Evolutionary conservation across 2,888 invertebrate genomes (phyloP).

Genomic region (Oasisia sp.): DNA sequence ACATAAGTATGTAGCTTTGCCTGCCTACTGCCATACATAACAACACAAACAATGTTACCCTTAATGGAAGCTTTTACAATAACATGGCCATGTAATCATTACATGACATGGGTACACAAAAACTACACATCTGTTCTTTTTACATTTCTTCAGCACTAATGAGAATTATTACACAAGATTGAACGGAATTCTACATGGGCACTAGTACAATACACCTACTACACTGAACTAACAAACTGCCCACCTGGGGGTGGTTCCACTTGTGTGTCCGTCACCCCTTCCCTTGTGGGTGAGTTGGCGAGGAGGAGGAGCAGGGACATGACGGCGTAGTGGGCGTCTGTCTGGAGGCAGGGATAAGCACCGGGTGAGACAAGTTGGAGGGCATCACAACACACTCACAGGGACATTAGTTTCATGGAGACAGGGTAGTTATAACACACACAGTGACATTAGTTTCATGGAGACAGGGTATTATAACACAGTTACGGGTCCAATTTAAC

Average conservation of each 20-base stretch:
- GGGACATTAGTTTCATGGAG: too few relatives aligned
- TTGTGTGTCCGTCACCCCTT: background rate
- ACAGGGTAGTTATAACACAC: background rate
- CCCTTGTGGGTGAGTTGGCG: constrained; percentile 50
- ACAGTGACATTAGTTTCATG: too few relatives aligned
- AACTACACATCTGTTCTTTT: too few relatives aligned
- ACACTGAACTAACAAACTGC: background rate
- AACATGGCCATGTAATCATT: too few relatives aligned
- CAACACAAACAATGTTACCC: too few relatives aligned
- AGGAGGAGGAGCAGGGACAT: constrained; percentile 52
- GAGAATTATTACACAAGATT: background rate
- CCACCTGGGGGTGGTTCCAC: background rate
- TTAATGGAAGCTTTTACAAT: too few relatives aligned
- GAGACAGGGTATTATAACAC: background rate
- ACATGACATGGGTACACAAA: too few relatives aligned
- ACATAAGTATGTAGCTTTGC: too few relatives aligned
- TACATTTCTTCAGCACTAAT: too few relatives aligned
- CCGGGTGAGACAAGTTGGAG: background rate
- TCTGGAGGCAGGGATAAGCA: constrained; percentile 46
- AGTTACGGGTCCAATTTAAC: background rate
- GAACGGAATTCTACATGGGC: background rate
- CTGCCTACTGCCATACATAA: too few relatives aligned
- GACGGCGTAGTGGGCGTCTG: constrained; percentile 59
- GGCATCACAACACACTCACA: too few relatives aligned
- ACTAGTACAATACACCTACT: background rate